Base-by-base conservation (phyloP, 2,113 vertebrate species). In the Anas platyrhynchos region DNA sequence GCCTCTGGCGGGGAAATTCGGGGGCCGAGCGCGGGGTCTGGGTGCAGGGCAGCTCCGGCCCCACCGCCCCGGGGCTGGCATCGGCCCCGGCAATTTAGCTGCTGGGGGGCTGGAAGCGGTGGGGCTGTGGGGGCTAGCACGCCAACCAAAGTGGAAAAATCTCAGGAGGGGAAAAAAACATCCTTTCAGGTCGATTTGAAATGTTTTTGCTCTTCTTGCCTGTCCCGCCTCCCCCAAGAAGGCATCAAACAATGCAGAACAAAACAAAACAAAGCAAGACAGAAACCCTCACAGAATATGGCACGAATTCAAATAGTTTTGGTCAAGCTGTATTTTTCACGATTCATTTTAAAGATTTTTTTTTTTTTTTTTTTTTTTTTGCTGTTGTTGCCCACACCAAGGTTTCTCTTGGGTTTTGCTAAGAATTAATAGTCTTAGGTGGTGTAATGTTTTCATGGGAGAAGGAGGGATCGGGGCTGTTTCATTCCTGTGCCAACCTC, bases 21-120 rank as follows among this genome's bases (percentile, higher is more conserved):
- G 43, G 58, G 38, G 4, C 32, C 4, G 1, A 27, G 68, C 0
- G 0, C 1, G 3, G 43, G 4, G 6, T 75, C 76, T 2, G 0
- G 68, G 58, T n/a, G 34, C 63, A 73, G 59, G 9, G 48, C 63
- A 58, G 20, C 26, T 43, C 41, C 14, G 7, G 36, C 34, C 26
- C 18, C 0, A 0, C 32, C n/a, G 36, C 61, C n/a, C 55, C 2
- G 0, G 27, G 31, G 67, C 59, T 82, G 41, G 6, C 32, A 6
- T 65, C 61, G 56, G 38, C 44, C 83, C 31, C 25, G 25, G 61
- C 56, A 54, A 6, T 23, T 41, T 0, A 2, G 27, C 48, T 89
- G 76, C 54, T 2, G 1, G 32, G n/a, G 66, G 13, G 34, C 63
- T 93, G 85, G 21, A 83, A 69, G 76, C 0, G 5, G 58, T 69